Conservation (phyloP, 2,113 vertebrate species). For the Caranx melampygus region DNA sequence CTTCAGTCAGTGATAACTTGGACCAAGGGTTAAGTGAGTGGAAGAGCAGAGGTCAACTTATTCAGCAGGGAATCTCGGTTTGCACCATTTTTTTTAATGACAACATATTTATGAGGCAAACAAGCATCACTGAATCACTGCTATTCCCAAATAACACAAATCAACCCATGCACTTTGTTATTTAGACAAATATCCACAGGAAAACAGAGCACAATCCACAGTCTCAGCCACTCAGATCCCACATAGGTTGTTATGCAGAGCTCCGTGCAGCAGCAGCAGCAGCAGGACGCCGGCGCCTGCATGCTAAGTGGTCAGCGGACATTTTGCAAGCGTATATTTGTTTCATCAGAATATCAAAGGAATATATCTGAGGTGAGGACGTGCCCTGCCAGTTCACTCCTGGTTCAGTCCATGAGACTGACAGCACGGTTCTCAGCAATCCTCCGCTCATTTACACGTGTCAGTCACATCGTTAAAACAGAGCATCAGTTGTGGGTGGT, state of each 20-base stretch:
- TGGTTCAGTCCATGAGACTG: neutral
- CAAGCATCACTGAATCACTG: neutral
- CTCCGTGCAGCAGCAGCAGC: neutral
- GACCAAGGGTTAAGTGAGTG: slow-evolving; percentile 1
- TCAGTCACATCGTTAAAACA: slow-evolving; percentile 37
- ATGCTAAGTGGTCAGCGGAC: slow-evolving; percentile 41
- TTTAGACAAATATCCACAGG: slow-evolving; percentile 33
- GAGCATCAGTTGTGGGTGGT: slow-evolving; percentile 6
- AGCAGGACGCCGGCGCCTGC: slow-evolving; percentile 8
- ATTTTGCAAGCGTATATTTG: slow-evolving; percentile 3
- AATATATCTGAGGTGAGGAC: slow-evolving; percentile 12
- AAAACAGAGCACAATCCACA: slow-evolving; percentile 25
- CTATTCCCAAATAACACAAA: slow-evolving; percentile 5
- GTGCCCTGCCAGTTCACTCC: neutral
- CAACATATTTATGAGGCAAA: neutral
- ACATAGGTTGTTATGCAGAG: slow-evolving; percentile 17
- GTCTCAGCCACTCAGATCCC: slow-evolving; percentile 7
- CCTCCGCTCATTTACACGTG: neutral
- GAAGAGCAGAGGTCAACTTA: neutral
- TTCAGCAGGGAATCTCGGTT: neutral
- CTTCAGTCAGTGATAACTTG: neutral
- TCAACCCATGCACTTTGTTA: slow-evolving; percentile 15
- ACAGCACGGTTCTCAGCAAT: neutral
- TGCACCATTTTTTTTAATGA: neutral
- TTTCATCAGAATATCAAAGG: slow-evolving; percentile 33